Conservation (phyloP, 2,888 invertebrate species). For the Drosophila lacicola region DNA sequence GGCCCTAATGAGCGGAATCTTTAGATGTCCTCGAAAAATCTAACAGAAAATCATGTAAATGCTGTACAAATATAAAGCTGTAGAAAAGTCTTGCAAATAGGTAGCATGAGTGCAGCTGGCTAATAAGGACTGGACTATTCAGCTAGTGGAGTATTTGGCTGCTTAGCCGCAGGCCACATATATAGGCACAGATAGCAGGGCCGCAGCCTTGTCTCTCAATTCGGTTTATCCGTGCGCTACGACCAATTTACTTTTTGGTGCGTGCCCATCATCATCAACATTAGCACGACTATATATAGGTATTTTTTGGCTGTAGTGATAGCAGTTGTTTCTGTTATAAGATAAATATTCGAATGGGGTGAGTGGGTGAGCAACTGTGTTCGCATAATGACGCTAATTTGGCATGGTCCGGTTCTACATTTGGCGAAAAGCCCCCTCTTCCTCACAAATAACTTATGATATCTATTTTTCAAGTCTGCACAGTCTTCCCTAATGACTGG, state of each 20-base stretch:
- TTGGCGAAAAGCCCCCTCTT: conserved; percentile 7
- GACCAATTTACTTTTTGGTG: conserved; percentile 72
- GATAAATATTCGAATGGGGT: conserved; percentile 51
- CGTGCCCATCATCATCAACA: conserved; percentile 81
- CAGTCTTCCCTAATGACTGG: conserved; percentile 62
- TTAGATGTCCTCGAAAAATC: conserved; percentile 24
- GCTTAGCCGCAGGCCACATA: conserved; percentile 61
- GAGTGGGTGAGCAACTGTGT: conserved; percentile 49
- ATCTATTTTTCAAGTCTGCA: conserved; percentile 70
- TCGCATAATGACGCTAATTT: conserved; percentile 76
- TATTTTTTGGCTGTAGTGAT: conserved; percentile 27
- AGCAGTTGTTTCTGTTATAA: conserved; percentile 50
- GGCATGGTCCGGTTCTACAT: conserved; percentile 36
- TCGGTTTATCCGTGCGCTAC: conserved; percentile 54
- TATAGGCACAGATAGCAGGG: conserved; percentile 8
- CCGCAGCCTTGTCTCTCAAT: conserved; percentile 54
- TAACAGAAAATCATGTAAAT: conserved; percentile 72
- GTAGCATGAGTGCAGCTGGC: conserved; percentile 1
- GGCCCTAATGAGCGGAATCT: conserved; percentile 67
- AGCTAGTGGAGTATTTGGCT: conserved; percentile 43
- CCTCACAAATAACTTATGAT: conserved; percentile 70
- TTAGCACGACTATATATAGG: conserved; percentile 52
- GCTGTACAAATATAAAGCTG: conserved; percentile 61
- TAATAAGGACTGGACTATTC: conserved; percentile 21
- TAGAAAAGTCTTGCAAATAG: background rate